Percentiles rank a stretch among this genome's conserved stretches.
phyloP scores from a whole-genome alignment of 2,113 vertebrate species.

The Antechinus stuartii region DNA sequence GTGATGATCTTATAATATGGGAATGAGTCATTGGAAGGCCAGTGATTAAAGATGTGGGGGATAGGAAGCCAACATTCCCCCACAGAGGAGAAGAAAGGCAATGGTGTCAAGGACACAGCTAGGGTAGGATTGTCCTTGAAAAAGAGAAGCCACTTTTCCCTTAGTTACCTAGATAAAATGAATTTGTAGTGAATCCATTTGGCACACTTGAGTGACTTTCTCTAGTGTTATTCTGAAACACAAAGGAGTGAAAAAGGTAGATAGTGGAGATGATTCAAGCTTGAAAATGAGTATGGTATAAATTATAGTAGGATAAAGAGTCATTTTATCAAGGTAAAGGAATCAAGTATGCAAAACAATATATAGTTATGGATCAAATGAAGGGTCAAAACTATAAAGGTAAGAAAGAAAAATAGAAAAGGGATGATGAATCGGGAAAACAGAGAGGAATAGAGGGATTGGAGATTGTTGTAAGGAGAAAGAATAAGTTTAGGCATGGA shows the following conservation, averaged over 20 bases:
- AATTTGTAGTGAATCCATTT: neutral
- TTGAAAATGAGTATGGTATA: neutral
- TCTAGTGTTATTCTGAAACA: neutral
- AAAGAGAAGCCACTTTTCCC: neutral
- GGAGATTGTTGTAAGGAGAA: neutral
- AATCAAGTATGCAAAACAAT: neutral
- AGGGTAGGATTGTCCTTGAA: neutral
- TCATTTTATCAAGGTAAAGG: neutral
- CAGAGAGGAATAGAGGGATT: neutral
- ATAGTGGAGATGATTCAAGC: neutral
- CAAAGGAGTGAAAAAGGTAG: neutral
- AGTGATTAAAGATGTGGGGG: neutral
- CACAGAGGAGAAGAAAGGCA: neutral
- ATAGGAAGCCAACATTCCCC: neutral
- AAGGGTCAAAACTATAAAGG: neutral
- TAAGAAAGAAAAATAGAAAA: neutral
- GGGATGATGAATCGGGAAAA: neutral
- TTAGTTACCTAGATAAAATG: neutral
- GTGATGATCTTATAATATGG: neutral
- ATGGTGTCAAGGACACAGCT: neutral
- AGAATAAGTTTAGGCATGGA: neutral
- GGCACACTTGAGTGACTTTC: neutral
- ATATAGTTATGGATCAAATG: neutral
- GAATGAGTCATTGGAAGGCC: neutral
- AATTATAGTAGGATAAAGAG: neutral